These are phyloP conservation scores for Epinotia nisella DNA, from an alignment of 2,888 invertebrate genomes.

Conservation along the genomic window DNA sequence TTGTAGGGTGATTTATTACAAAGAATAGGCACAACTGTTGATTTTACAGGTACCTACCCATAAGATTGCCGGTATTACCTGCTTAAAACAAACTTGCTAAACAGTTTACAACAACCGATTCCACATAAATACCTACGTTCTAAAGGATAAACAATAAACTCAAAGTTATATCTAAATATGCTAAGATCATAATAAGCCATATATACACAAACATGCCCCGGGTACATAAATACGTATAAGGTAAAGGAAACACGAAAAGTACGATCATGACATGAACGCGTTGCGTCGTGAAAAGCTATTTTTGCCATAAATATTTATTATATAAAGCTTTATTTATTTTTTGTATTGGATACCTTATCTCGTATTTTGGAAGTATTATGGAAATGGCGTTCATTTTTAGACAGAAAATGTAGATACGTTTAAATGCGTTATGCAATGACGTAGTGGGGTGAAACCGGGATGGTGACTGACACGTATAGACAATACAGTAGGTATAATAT, in stretches of 20 bases:
- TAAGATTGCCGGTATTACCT: neutral
- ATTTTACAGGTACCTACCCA: neutral
- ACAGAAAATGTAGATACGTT: neutral
- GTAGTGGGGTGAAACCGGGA: neutral
- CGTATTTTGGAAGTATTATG: conserved; percentile 21
- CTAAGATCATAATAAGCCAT: conserved; percentile 20
- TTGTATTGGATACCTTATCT: conserved; percentile 30
- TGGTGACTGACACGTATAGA: neutral
- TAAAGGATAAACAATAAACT: conserved; percentile 17
- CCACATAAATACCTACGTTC: neutral
- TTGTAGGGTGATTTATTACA: too few species aligned
- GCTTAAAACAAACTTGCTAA: neutral
- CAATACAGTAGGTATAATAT: too few species aligned
- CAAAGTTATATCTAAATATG: neutral
- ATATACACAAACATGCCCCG: conserved; percentile 4
- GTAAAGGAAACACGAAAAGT: conserved; percentile 23
- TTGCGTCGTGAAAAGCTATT: conserved; percentile 34
- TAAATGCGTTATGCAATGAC: neutral
- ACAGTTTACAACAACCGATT: neutral
- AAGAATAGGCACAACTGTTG: too few species aligned
- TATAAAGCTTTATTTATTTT: conserved; percentile 37
- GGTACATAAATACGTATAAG: conserved; percentile 19
- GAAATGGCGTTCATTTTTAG: conserved; percentile 20
- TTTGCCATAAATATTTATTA: conserved; percentile 42
- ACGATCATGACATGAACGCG: conserved; percentile 30